Base-by-base conservation (phyloP, 2,888 invertebrate genomes). In the Macropis europaea region DNA sequence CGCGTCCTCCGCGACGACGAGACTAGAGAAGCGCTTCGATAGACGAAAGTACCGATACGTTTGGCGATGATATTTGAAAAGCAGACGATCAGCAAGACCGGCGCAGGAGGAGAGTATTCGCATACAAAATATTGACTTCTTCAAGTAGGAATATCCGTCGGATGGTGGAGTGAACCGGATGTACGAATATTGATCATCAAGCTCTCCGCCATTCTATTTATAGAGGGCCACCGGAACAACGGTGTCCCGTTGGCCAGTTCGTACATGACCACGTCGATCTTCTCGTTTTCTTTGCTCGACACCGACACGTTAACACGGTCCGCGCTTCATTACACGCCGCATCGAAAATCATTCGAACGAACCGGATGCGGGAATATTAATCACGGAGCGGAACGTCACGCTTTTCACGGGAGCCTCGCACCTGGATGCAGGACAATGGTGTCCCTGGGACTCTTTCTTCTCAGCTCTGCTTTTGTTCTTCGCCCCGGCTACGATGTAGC, bases 181-280 rank as follows among this genome's bases (percentile, higher is more conserved):
- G 73, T 56, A 74, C 67, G 73, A 74, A 74, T 74, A 74, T 74
- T 74, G 73, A 73, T 73, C 73, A 74, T 74, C 73, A 74, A 73
- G 67, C 73, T 30, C 67, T 45, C 73, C 73, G 73, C 57, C 69
- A 32, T 52, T 26, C 66, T 74, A 74, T 74, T 74, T 74, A 74
- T 74, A 61, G 73, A 54, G 73, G 73, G 61, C 57, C 73, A 73
- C 73, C 73, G 73, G 73, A 74, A 73, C 73, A 72, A 73, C 73
- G 57, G 52, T 67, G 71, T 73, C 73, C 66, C 73, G 73, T 67
- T 72, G 69, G 60, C 50, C 63, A 56, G 73, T 72, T 72, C 57
- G 73, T 47, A n/a, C 47, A 45, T 24, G 38, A 50, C 43, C 60
- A 34, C 62, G 68, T 28, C 63, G 60, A 62, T 62, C 73, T 63